Conservation (phyloP, 2,113 vertebrate genomes). For the Accipiter virgatus region DNA sequence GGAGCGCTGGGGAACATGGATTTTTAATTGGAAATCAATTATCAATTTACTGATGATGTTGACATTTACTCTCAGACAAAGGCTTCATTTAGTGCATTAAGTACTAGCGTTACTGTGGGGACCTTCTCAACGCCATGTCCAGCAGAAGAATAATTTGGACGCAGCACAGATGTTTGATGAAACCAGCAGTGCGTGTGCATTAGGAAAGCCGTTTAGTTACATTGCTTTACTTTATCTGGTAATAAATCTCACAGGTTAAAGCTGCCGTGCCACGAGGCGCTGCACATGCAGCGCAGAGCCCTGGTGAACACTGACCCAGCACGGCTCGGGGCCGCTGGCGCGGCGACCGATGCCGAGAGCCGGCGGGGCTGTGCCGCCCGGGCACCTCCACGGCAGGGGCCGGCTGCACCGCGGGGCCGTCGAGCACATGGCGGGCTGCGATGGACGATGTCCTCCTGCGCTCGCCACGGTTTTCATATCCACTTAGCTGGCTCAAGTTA, state of each 20-base stretch:
- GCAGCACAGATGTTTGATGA: not conserved
- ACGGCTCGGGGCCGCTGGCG: not conserved
- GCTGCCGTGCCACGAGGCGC: accelerated
- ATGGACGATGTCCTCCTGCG: not conserved
- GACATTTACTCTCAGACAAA: not conserved
- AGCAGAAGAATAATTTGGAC: not conserved
- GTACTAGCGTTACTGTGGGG: not conserved
- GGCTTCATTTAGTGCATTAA: not conserved
- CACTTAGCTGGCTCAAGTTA: not conserved
- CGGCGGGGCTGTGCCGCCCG: not conserved
- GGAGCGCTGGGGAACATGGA: not conserved
- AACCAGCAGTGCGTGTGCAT: not conserved
- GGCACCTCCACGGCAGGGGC: not conserved
- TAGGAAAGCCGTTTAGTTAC: not conserved
- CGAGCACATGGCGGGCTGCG: accelerated
- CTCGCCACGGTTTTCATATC: not conserved
- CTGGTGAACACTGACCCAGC: not conserved
- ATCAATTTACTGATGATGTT: not conserved
- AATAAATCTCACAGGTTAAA: not conserved
- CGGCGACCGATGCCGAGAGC: not conserved
- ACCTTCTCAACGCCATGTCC: not conserved
- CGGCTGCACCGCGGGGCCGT: not conserved
- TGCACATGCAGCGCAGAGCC: accelerated
- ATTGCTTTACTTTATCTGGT: not conserved
- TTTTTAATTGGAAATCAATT: not conserved